A percentile compares a stretch with the other conserved stretches of the same genome.
phyloP scores from a whole-genome alignment of 2,113 vertebrate genomes.

The Columba livia region DNA sequence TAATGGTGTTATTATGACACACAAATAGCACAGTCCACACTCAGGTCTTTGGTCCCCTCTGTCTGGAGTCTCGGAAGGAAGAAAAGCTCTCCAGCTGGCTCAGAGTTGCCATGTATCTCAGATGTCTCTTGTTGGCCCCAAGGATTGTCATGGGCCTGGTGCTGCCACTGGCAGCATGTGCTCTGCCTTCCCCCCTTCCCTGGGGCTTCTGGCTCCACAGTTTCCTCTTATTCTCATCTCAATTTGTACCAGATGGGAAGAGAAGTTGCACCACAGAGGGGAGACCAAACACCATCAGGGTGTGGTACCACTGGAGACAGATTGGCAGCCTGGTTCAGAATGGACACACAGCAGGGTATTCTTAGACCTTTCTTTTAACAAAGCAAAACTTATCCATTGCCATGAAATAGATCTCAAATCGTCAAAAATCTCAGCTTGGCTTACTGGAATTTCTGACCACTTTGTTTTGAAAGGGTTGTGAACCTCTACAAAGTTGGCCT shows the following conservation, averaged over 20 bases:
- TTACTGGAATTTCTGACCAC: slow-evolving; percentile 17
- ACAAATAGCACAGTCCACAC: not conserved
- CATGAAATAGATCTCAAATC: not conserved
- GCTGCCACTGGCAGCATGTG: not conserved
- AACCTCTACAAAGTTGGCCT: slow-evolving; percentile 39
- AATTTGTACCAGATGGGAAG: not conserved
- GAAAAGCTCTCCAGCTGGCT: not conserved
- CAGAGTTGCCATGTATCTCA: rapidly evolving
- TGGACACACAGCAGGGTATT: not conserved
- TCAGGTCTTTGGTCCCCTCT: not conserved
- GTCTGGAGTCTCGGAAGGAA: not conserved
- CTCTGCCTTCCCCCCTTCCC: not conserved
- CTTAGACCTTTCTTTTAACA: not conserved
- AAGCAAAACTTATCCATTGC: not conserved
- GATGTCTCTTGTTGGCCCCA: not conserved
- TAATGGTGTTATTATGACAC: not conserved
- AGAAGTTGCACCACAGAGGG: not conserved
- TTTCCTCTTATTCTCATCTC: not conserved
- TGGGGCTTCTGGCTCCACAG: not conserved
- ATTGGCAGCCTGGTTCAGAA: not conserved
- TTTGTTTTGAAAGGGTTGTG: slow-evolving; percentile 23
- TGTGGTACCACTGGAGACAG: not conserved
- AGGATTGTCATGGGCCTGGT: not conserved
- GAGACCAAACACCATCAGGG: not conserved
- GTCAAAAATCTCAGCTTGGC: not conserved